Conservation (phyloP, 2,888 invertebrate genomes). For the Eupithecia subumbrata region DNA sequence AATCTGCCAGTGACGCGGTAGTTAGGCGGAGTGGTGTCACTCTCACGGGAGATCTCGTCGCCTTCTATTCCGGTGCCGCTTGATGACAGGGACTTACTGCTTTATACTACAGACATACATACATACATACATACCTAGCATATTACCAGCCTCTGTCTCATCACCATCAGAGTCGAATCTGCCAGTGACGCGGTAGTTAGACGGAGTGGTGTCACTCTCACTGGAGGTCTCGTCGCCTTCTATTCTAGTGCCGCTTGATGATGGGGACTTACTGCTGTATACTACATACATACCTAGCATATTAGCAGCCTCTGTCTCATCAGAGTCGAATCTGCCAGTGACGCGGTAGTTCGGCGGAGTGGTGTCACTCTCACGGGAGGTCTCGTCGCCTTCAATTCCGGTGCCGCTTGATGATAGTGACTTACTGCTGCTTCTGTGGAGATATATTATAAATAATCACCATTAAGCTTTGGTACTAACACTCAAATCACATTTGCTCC, state of each 20-base stretch:
- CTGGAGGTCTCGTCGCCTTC: no score
- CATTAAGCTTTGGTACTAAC: no score
- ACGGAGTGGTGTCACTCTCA: no score
- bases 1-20: constrained; percentile 91
- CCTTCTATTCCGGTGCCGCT: constrained; percentile 87
- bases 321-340: constrained; percentile 94
- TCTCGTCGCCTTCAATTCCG: constrained; percentile 92
- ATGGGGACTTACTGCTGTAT: no score
- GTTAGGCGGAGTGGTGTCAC: constrained; percentile 93
- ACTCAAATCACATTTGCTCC: no score
- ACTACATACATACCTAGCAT: constrained; percentile 88
- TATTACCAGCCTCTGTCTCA: no score
- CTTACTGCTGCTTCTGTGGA: constrained; percentile 84
- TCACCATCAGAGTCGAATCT: no score
- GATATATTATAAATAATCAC: background rate
- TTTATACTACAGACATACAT: no score
- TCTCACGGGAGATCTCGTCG: constrained; percentile 95
- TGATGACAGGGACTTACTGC: constrained; percentile 84
- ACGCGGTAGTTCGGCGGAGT: constrained; percentile 92
- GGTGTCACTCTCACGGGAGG: constrained; percentile 94
- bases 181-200: no score
- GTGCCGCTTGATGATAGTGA: constrained; percentile 80
- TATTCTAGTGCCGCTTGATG: no score
- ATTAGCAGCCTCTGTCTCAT: constrained; percentile 98
- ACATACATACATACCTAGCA: no score